Conservation (phyloP, 1,140 invertebrate genomes). For the Hylaeus anthracinus region DNA sequence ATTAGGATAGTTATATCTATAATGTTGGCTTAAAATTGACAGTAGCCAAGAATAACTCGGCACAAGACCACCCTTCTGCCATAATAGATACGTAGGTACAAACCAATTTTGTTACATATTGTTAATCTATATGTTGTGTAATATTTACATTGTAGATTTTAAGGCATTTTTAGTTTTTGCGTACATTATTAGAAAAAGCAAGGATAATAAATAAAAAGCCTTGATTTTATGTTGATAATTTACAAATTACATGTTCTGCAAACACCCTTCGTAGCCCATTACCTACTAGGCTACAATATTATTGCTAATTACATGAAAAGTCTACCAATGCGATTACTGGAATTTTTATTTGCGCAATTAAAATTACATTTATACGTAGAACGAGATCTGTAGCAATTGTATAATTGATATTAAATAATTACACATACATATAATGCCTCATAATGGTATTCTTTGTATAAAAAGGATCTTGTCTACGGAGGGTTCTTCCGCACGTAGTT, state of each 20-base stretch:
- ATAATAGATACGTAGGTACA: conserved; percentile 69
- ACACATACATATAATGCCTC: background rate
- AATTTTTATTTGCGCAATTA: conserved; percentile 18
- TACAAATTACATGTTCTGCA: conserved; percentile 38
- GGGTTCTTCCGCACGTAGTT: conserved; percentile 57
- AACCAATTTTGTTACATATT: conserved; percentile 69
- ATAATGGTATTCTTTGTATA: conserved; percentile 24
- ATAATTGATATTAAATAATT: conserved; percentile 19
- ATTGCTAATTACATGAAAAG: conserved; percentile 15
- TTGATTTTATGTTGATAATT: conserved; percentile 47
- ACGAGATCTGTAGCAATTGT: background rate
- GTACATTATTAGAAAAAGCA: conserved; percentile 45
- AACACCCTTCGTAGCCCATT: conserved; percentile 52
- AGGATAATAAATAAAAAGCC: conserved; percentile 34
- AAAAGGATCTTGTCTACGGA: conserved; percentile 57
- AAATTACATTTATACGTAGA: conserved; percentile 19
- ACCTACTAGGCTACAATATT: background rate
- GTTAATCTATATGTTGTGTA: conserved; percentile 72
- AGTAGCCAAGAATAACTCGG: conserved; percentile 75
- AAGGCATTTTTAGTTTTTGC: conserved; percentile 60
- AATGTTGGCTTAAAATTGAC: conserved; percentile 74
- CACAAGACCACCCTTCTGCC: conserved; percentile 73
- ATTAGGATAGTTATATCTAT: conserved; percentile 70
- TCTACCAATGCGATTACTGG: conserved; percentile 10
- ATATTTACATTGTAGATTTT: conserved; percentile 65